Evolutionary conservation across 2,113 vertebrate genomes (phyloP), one percentile per base, ranked within the genome.

Genomic region (Hoplias malabaricus): DNA sequence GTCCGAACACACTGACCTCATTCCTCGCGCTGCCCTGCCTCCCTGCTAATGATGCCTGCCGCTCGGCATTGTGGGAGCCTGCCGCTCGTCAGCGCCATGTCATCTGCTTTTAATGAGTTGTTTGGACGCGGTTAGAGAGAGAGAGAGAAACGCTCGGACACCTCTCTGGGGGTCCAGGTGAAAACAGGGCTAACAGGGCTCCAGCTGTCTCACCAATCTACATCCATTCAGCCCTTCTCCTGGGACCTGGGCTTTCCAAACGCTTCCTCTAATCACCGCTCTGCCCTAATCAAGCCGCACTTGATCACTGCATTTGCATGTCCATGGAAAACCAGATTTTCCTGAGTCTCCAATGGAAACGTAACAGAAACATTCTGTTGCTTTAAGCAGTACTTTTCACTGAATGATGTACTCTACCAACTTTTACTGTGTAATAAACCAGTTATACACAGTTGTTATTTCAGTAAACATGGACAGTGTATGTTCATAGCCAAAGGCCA

Each of bases 91-190:
- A 73, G 62, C 54, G 62, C 38, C 62, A 71, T 77, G 82, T 73
- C 78, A 73, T 83, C 73, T 69, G 74, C 82, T 83, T 83, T 83
- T 83, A 83, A 80, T 83, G 82, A 83, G 82, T 83, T 67, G 75
- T 77, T 83, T 80, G 68, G 59, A 73, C 78, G 63, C 61, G 13
- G 77, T 83, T 83, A 68, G 61, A n/a, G n/a, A n/a, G n/a, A n/a
- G 69, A 71, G 81, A 75, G 48, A 53, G 23, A 77, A 70, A 62
- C 48, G 70, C 73, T 68, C 53, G 6, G 48, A 80, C 82, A 80
- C 59, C 42, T 80, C 82, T 77, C 69, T 36, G 61, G 62, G 70
- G 63, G 78, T 82, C 72, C 71, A 75, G 43, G 72, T 71, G 56
- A 80, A 75, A 83, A 65, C 78, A 77, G n/a, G n/a, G 59, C 82